These are phyloP conservation scores for Stigmatopora argus DNA, from an alignment of 2,113 vertebrate genomes.

Conservation along the genomic window DNA sequence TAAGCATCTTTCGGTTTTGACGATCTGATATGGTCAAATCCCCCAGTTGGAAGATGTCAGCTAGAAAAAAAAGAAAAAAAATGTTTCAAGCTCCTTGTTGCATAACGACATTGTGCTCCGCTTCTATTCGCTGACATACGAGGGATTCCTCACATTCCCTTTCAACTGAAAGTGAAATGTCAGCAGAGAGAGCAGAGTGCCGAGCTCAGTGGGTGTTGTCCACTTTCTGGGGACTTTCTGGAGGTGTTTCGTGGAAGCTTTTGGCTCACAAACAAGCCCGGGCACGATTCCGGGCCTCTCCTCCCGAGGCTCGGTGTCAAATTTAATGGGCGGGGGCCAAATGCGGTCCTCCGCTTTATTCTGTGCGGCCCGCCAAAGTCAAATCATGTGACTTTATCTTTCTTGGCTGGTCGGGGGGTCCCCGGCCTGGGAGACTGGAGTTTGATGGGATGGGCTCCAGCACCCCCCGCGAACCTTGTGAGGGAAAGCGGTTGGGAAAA, in stretches of 20 bases:
- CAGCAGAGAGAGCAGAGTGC: constrained; percentile 32
- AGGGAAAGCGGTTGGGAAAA: too few species aligned
- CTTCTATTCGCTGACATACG: neutral
- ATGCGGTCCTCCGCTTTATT: too few species aligned
- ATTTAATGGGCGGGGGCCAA: too few species aligned
- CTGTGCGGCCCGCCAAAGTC: neutral
- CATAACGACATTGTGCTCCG: constrained; percentile 23
- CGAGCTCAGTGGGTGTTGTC: constrained; percentile 30
- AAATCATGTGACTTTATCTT: neutral
- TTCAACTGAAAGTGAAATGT: constrained; percentile 53
- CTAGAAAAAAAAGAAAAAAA: neutral
- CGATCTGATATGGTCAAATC: too few species aligned
- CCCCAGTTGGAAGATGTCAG: neutral
- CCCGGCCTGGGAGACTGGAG: too few species aligned
- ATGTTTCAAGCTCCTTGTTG: too few species aligned
- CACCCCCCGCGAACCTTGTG: too few species aligned
- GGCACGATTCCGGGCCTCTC: constrained; percentile 32
- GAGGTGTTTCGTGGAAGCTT: constrained; percentile 46
- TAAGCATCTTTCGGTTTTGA: too few species aligned
- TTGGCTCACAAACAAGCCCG: constrained; percentile 37
- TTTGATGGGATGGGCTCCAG: too few species aligned
- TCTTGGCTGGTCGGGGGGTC: too few species aligned
- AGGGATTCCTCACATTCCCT: constrained; percentile 48
- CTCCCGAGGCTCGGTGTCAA: neutral
- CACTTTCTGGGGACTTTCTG: constrained; percentile 51